Evolutionary conservation across 2,888 invertebrate species (phyloP).

Genomic region (Nasonia oneida): DNA sequence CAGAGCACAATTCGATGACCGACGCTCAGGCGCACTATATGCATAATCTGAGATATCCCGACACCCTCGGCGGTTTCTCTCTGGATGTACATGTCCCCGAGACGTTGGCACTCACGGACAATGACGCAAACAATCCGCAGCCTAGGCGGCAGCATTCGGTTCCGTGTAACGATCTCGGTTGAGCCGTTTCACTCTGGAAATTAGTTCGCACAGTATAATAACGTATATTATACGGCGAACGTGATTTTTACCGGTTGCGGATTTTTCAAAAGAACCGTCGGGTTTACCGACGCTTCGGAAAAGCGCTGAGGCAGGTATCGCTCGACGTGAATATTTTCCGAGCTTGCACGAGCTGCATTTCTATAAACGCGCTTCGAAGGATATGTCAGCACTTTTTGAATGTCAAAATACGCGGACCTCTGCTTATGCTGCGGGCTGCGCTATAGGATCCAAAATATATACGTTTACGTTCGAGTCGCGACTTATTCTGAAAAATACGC

Average conservation of each 20-base stretch:
- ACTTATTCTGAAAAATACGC: neutral
- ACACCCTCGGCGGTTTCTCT: neutral
- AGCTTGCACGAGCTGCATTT: neutral
- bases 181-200: neutral
- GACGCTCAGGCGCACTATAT: neutral
- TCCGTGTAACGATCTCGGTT: no score
- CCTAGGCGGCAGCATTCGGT: no score
- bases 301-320: neutral
- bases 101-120: no score
- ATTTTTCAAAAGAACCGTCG: neutral
- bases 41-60: conserved; percentile 29
- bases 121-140: neutral
- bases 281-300: neutral
- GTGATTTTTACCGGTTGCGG: neutral
- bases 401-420: neutral
- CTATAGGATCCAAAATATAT: neutral
- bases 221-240: no score
- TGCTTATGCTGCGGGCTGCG: no score
- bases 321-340: neutral
- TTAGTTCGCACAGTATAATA: neutral
- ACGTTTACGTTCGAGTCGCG: no score
- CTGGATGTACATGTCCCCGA: no score
- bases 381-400: conserved; percentile 2
- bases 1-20: conserved; percentile 21
- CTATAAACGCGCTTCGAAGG: neutral